Conservation (phyloP, 1,140 invertebrate genomes). For the Drosophila melanica region DNA sequence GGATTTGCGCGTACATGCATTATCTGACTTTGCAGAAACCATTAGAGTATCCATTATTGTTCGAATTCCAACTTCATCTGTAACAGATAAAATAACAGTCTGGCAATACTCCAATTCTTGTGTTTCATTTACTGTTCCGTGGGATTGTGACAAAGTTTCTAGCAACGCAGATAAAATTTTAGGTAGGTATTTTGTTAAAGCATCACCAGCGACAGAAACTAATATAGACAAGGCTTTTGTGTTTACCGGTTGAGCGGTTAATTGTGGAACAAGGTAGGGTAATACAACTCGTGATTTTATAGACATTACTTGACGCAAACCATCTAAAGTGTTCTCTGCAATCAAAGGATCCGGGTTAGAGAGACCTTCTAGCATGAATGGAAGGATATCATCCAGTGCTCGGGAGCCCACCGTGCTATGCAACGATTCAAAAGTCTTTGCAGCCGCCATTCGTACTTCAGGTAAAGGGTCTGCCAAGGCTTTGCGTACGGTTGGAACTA, state of each 20-base stretch:
- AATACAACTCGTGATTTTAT: conserved; percentile 97
- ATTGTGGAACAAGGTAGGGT: conserved; percentile 97
- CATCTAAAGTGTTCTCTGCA: conserved; percentile 95
- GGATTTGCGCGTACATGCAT: conserved; percentile 88
- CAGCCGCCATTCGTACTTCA: conserved; percentile 96
- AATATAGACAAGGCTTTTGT: conserved; percentile 96
- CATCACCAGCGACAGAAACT: conserved; percentile 96
- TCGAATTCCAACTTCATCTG: conserved; percentile 93
- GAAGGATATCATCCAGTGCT: conserved; percentile 98
- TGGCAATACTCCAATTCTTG: conserved; percentile 96
- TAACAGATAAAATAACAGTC: conserved; percentile 94
- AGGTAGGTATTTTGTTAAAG: conserved; percentile 94
- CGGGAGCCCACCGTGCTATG: conserved; percentile 96
- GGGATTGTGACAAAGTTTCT: conserved; percentile 89
- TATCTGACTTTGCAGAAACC: conserved; percentile 89
- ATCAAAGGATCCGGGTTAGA: conserved; percentile 90
- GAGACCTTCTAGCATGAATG: conserved; percentile 93
- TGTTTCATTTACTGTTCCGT: conserved; percentile 89
- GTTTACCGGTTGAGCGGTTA: conserved; percentile 94
- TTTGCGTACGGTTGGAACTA: conserved; percentile 98
- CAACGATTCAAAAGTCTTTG: conserved; percentile 97
- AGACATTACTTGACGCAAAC: conserved; percentile 97
- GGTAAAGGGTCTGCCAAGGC: conserved; percentile 96
- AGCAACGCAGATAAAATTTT: conserved; percentile 96
- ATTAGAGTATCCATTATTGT: conserved; percentile 96